Base-by-base conservation (phyloP, 2,797 vertebrate species). In the Microctenopoma lineatum region DNA sequence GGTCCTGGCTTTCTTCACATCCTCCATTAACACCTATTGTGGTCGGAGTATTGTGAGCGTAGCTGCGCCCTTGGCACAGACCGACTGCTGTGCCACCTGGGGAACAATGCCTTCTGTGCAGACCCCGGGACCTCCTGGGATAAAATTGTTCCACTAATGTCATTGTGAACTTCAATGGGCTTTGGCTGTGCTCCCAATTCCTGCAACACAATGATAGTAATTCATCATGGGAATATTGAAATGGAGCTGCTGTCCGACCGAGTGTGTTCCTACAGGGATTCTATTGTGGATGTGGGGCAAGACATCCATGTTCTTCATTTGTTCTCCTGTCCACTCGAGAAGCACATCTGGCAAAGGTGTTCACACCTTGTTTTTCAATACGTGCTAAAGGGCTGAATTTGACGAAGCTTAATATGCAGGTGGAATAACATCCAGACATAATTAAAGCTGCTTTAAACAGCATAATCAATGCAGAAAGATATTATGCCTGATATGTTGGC, bases 211-310 rank as follows among this genome's bases (percentile, higher is more conserved):
- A 90, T 85, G 73, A 85, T 36, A 67, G 67, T 58, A 81, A 90
- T 90, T 84, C 81, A 89, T 90, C 86, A 88, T 41, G 51, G 83
- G 78, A 75, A 87, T 90, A 88, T 86, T 84, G 80, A 84, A 87
- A 84, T 18, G 54, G 73, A 74, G 70, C 72, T 55, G 70, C 73
- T 55, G 80, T 73, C 70, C 61, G 64, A 83, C 36, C 18, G 60
- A 79, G 46, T 42, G 75, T 26, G 79, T 68, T 44, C 26, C 70
- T 74, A 52, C 63, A 25, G 64, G 72, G 60, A 53, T 34, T 75
- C 46, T 52, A 73, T 79, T 89, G 81, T 88, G 52, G 59, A 70
- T 18, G 55, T 16, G 50, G 80, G 62, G 69, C 45, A 66, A 73
- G 73, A 72, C 67, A 41, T 58, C 38, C 52, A 21, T 80, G 73